phyloP scores from a whole-genome alignment of 2,888 invertebrate species.

The Chironomus tentans region DNA sequence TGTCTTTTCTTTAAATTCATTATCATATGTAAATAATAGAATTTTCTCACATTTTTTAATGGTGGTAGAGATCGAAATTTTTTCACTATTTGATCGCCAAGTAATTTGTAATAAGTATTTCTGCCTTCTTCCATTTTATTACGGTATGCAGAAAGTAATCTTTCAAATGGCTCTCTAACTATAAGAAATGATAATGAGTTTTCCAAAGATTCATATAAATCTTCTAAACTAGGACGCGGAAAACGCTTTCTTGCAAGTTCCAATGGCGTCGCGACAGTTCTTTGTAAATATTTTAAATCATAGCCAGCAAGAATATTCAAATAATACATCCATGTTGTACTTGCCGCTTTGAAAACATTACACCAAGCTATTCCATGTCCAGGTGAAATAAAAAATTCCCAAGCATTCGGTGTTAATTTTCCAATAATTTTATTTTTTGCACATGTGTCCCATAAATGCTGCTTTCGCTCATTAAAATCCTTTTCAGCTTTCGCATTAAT shows the following conservation, averaged over 20 bases:
- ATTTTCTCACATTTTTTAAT: constrained; percentile 32
- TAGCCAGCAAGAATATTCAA: constrained; percentile 46
- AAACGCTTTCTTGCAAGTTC: constrained; percentile 59
- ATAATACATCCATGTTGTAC: constrained; percentile 54
- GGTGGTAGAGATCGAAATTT: constrained; percentile 44
- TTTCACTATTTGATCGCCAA: constrained; percentile 55
- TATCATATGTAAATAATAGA: no score
- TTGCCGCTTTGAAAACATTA: constrained; percentile 66
- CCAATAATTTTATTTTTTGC: constrained; percentile 40
- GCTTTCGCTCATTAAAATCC: constrained; percentile 46
- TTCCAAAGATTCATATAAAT: constrained; percentile 53
- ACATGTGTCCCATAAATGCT: constrained; percentile 45
- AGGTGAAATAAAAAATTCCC: constrained; percentile 63
- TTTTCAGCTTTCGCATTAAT: constrained; percentile 41
- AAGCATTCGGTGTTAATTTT: constrained; percentile 51
- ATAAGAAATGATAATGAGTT: constrained; percentile 58
- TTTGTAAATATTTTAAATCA: constrained; percentile 49
- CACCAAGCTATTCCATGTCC: constrained; percentile 64
- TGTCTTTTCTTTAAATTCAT: no score
- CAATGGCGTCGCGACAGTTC: constrained; percentile 53
- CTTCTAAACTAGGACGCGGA: constrained; percentile 55
- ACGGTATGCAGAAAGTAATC: constrained; percentile 60
- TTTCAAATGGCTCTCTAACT: constrained; percentile 63
- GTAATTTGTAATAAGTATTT: constrained; percentile 58
- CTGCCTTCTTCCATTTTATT: constrained; percentile 64